Base-by-base conservation (phyloP, 2,113 vertebrate genomes). In the Xenopus laevis region DNA sequence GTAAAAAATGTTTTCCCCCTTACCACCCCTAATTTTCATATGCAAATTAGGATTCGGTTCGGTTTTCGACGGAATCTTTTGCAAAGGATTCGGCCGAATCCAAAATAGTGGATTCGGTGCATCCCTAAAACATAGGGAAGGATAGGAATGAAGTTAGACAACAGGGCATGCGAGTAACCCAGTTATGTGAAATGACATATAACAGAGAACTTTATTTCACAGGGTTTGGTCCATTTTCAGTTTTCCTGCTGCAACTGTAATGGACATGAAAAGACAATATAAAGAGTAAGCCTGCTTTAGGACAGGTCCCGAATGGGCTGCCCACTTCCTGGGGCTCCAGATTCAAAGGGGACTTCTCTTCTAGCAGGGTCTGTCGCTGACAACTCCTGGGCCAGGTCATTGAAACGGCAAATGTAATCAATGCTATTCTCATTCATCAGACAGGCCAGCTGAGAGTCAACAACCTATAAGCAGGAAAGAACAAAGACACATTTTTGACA, bases 341-440 rank as follows among this genome's bases (percentile, higher is more conserved):
- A 79, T 44, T 93, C 91, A 65, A 92, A 92, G 7, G 88, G 84
- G 64, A 84, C 83, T 79, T 87, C 94, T 85, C 88, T 87, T 71
- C 89, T 88, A 61, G 87, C 79, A 0, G 94, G 85, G 79, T 98
- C 97, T 0, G 93, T 84, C 69, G 95, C 92, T 0, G 96, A 94
- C 33, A 99, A 85, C 60, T 98, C 96, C 81, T 98, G 96, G 74
- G 97, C 98, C 73, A 99, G 89, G 84, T 99, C 97, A 0, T 97
- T 99, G 86, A 99, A 99, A 71, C 96, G 96, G 52, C 96, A 96
- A n/a, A 99, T 98, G 84, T 98, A 99, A 83, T 99, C 97, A 33
- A 99, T 94, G 61, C 97, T 98, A 89, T 92, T 99, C 81, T 99
- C 98, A 0, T 96, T 98, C 96, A 99, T 99, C 95, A 99, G 98